Percentiles rank a stretch among this genome's conserved stretches.
Conservation (phyloP, 2,797 vertebrate genomes). For the Melanitta fusca region DNA sequence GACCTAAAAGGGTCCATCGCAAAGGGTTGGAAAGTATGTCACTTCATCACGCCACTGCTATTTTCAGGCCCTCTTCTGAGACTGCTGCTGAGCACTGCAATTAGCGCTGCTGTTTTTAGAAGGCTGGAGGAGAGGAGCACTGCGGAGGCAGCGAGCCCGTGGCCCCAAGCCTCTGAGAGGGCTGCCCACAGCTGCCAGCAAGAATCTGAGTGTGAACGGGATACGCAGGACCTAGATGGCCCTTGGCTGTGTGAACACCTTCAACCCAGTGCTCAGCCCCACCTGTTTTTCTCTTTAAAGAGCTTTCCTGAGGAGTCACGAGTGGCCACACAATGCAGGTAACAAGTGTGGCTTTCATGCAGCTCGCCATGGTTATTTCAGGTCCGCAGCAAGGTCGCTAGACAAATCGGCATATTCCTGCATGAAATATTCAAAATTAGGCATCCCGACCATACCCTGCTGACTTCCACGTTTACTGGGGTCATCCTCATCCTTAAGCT, state of each 20-base stretch:
- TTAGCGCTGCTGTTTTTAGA: background rate
- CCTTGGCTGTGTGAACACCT: background rate
- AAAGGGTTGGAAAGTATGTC: background rate
- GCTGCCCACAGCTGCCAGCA: background rate
- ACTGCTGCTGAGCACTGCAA: background rate
- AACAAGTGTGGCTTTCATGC: background rate
- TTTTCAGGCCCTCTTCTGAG: conserved; percentile 34
- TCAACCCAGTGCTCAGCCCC: background rate
- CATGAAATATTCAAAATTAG: conserved; percentile 6
- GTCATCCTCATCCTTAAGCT: background rate
- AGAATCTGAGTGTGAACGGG: background rate
- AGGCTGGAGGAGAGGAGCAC: background rate
- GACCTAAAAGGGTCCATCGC: background rate
- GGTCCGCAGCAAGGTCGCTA: background rate
- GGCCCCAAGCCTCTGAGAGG: background rate
- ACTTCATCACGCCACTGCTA: background rate
- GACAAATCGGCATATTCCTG: background rate
- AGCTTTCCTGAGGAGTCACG: fast-evolving
- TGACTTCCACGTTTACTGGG: background rate
- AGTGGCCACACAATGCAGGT: background rate
- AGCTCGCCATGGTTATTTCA: fast-evolving
- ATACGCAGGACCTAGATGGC: background rate
- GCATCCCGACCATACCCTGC: background rate
- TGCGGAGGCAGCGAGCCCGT: background rate
- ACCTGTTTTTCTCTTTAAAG: background rate